Base-by-base conservation (phyloP, 2,888 invertebrate genomes). In the Gymnocheta viridis region DNA sequence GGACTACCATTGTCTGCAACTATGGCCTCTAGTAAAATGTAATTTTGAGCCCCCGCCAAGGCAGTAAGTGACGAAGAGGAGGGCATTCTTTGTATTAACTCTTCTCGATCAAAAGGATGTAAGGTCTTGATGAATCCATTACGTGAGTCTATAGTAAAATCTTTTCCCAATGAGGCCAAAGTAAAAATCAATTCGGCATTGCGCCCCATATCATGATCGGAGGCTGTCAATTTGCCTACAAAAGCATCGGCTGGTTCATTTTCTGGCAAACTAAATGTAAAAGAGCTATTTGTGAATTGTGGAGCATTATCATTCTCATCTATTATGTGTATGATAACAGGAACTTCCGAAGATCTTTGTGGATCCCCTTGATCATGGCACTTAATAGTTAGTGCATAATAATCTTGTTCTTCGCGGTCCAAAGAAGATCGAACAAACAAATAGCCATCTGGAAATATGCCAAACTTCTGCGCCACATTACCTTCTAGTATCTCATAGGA, bases 231-330 rank as follows among this genome's bases (percentile, higher is more conserved):
- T 91, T 97, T 97, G 1, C 99, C 97, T 32, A 99, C 97, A 92
- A 98, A 98, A 0, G 97, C 96, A 91, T 97, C 97, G 0, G 96
- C 94, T 1, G 96, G 96, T 86, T 96, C 96, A 91, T 98, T 97
- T 92, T 98, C 98, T 70, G 96, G 95, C 19, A 99, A 95, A 91
- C 95, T 96, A 90, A 98, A 98, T 81, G 96, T 95, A 92, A 99
- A 99, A 17, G 97, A 97, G 35, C 95, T 94, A 88, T 98, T 97
- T 2, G 96, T 95, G 92, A 99, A 99, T 90, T 96, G 95, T 0
- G 99, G 99, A 35, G 96, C 95, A 91, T 98, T 98, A 92, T 99
- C 99, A 92, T 99, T 99, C 92, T 98, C 98, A 92, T 99, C 99
- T 84, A 98, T 95, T 24, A 99, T 95, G 89, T 98, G 97, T 85